Percentiles rank a stretch among this genome's conserved stretches.
These are phyloP conservation scores for Agrenia bidenticulata DNA, from an alignment of 2,888 invertebrate genomes.

Conservation along the genomic window DNA sequence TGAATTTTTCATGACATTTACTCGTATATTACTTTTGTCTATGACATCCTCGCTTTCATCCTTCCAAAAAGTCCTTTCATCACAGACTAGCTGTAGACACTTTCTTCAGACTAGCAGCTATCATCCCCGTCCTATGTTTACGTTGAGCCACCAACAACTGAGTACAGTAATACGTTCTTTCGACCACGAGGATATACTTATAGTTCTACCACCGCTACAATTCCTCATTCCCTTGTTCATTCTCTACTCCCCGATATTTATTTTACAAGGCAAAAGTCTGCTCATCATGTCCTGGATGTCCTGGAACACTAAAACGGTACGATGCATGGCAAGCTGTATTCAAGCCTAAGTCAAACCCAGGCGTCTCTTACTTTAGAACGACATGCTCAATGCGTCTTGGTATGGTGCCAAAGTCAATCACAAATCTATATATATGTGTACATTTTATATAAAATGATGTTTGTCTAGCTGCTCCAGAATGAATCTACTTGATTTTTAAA, in stretches of 20 bases:
- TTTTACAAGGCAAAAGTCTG: background rate
- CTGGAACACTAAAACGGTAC: conserved; percentile 7
- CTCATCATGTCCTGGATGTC: background rate
- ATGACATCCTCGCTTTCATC: conserved; percentile 2
- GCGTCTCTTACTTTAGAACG: background rate
- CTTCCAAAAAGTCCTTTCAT: background rate
- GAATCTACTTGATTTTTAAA: too few relatives aligned
- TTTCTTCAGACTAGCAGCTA: background rate
- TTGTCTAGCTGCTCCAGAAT: too few relatives aligned
- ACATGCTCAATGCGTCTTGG: background rate
- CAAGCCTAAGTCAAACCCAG: background rate
- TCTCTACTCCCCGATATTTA: background rate
- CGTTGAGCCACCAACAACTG: too few relatives aligned
- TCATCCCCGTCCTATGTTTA: too few relatives aligned
- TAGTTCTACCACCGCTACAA: too few relatives aligned
- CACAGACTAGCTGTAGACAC: background rate
- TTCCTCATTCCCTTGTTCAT: background rate
- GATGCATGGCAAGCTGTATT: background rate
- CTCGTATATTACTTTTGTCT: conserved; percentile 8
- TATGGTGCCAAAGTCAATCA: conserved; percentile 1
- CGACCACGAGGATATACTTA: too few relatives aligned
- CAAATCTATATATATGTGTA: background rate
- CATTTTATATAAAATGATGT: too few relatives aligned
- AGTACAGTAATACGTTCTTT: too few relatives aligned
- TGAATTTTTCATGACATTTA: conserved; percentile 53